Conservation (phyloP, 2,888 invertebrate species). For the Syritta pipiens region DNA sequence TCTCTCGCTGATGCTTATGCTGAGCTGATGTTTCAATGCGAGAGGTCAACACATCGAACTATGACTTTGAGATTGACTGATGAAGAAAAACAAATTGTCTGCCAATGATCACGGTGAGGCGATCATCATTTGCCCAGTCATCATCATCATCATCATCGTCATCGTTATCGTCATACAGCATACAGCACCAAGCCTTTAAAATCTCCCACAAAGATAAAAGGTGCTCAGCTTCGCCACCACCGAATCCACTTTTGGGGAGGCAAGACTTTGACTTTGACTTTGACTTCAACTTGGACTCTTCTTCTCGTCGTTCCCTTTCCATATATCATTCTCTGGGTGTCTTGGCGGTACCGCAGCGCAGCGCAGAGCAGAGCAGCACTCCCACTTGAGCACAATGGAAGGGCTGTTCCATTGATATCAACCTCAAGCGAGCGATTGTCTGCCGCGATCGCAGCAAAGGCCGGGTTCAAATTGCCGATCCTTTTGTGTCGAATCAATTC, state of each 20-base stretch:
- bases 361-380: neutral
- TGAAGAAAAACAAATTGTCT: slow-evolving; percentile 70
- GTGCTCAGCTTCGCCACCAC: slow-evolving; percentile 49
- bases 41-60: slow-evolving; percentile 70
- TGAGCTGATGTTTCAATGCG: slow-evolving; percentile 62
- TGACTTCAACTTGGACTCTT: neutral
- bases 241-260: slow-evolving; percentile 64
- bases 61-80: slow-evolving; percentile 70
- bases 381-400: slow-evolving; percentile 49
- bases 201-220: slow-evolving; percentile 69
- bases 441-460: slow-evolving; percentile 45
- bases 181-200: slow-evolving; percentile 62
- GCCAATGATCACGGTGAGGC: slow-evolving; percentile 66
- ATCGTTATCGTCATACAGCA: neutral
- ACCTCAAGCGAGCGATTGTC: slow-evolving; percentile 51
- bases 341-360: too few relatives aligned
- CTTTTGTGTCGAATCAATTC: slow-evolving; percentile 68
- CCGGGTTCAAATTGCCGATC: slow-evolving; percentile 58
- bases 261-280: slow-evolving; percentile 2
- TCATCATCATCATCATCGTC: slow-evolving; percentile 35
- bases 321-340: slow-evolving; percentile 64
- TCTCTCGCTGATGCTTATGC: slow-evolving; percentile 28
- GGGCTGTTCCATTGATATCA: slow-evolving; percentile 57
- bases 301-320: slow-evolving; percentile 35
- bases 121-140: slow-evolving; percentile 68